These are phyloP conservation scores for Luscinia luscinia DNA, from an alignment of 2,797 vertebrate genomes.

Conservation along the genomic window DNA sequence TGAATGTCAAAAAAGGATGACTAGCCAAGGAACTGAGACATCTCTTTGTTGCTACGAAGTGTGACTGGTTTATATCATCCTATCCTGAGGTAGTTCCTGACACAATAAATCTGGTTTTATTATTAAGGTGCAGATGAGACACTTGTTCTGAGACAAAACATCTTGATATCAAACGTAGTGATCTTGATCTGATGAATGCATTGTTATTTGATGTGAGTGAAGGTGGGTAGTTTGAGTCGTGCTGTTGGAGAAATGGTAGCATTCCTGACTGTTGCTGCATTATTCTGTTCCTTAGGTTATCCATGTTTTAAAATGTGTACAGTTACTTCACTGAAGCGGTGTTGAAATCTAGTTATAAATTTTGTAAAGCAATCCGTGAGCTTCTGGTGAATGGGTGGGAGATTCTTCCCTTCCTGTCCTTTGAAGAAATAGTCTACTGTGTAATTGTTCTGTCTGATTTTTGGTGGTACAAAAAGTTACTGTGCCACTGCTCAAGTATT, in stretches of 20 bases:
- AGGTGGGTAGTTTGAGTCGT: background rate
- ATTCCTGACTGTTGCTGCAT: background rate
- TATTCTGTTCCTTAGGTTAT: background rate
- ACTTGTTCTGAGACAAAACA: background rate
- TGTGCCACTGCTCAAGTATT: background rate
- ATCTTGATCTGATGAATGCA: background rate
- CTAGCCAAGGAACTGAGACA: background rate
- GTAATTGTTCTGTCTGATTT: background rate
- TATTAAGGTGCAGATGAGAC: background rate
- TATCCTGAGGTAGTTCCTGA: background rate
- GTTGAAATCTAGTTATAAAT: background rate
- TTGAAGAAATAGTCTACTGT: background rate
- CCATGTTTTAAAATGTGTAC: background rate
- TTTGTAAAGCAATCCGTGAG: background rate
- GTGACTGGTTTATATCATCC: background rate
- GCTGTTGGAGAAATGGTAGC: background rate
- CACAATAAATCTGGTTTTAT: background rate
- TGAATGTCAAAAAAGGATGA: background rate
- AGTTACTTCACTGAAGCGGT: background rate
- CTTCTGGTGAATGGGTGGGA: background rate
- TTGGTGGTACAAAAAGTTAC: background rate
- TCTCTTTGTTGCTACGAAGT: background rate
- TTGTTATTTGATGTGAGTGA: background rate
- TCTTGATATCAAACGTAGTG: fast-evolving
- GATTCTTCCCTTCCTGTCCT: background rate